Conservation (phyloP, 2,797 vertebrate genomes). For the Acestrorhynchus altus region DNA sequence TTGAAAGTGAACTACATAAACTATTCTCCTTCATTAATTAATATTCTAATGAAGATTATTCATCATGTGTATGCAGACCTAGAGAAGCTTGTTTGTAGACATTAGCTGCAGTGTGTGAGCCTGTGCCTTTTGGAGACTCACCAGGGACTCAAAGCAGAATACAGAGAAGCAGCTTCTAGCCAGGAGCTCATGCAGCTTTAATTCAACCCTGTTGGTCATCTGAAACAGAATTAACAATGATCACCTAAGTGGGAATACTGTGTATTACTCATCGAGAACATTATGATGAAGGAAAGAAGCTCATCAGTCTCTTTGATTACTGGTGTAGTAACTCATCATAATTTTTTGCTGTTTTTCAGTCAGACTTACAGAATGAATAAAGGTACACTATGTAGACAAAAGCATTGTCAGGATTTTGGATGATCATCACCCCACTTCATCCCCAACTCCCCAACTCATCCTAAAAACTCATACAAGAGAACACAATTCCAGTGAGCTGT, state of each 20-base stretch:
- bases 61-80: neutral
- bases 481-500: too few relatives aligned
- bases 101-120: constrained; percentile 6
- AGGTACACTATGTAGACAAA: too few relatives aligned
- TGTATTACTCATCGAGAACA: constrained; percentile 6
- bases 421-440: too few relatives aligned
- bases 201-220: constrained; percentile 47
- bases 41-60: neutral
- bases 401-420: too few relatives aligned
- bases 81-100: neutral
- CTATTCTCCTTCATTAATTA: neutral
- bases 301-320: neutral
- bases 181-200: constrained; percentile 51
- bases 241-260: constrained; percentile 22
- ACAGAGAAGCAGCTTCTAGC: constrained; percentile 14
- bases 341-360: neutral
- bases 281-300: neutral
- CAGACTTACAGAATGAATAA: too few relatives aligned
- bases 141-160: constrained; percentile 24
- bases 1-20: neutral
- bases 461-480: too few relatives aligned
- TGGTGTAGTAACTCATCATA: neutral
- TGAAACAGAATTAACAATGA: constrained; percentile 52
- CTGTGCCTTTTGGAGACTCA: constrained; percentile 22
- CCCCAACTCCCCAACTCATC: too few relatives aligned